A percentile compares a stretch with the other conserved stretches of the same genome.
Evolutionary conservation across 2,113 vertebrate species (phyloP).

Genomic region (Excalfactoria chinensis): DNA sequence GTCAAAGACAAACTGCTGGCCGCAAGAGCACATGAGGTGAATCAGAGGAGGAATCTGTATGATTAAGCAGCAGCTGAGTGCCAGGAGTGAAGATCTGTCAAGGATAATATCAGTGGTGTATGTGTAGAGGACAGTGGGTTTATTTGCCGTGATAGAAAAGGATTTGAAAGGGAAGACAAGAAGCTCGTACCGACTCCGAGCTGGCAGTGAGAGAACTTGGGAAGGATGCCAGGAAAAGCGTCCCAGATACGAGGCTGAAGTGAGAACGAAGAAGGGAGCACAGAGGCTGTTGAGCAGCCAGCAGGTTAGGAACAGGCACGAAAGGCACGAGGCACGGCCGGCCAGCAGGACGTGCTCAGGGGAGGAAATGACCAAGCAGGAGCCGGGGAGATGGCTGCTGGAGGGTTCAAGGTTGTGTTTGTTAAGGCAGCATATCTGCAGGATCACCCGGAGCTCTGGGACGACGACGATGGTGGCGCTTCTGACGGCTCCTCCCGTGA

Average conservation of each 20-base stretch:
- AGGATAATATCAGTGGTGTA: not conserved
- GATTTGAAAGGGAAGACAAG: slow-evolving; percentile 46
- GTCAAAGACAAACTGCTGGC: slow-evolving; percentile 5
- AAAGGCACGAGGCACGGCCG: not conserved
- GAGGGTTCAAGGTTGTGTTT: not conserved
- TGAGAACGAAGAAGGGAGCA: not conserved
- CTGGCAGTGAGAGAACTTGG: slow-evolving; percentile 33
- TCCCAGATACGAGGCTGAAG: not conserved
- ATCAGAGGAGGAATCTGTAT: slow-evolving; percentile 32
- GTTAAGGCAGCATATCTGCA: not conserved
- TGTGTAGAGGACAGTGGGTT: not conserved
- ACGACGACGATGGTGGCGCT: not conserved
- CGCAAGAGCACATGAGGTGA: slow-evolving; percentile 1
- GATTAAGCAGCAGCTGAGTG: slow-evolving; percentile 64
- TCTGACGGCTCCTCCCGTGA: not conserved
- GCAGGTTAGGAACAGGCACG: accelerated
- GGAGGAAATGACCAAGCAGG: not conserved
- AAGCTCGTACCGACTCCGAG: not conserved
- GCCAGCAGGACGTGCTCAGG: not conserved
- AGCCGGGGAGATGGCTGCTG: not conserved
- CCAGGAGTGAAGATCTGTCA: slow-evolving; percentile 51
- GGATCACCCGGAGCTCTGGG: not conserved
- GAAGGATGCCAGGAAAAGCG: slow-evolving; percentile 37
- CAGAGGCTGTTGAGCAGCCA: not conserved
- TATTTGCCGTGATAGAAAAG: slow-evolving; percentile 10